Conservation (phyloP, 2,113 vertebrate genomes). For the Gymnorhina tibicen region DNA sequence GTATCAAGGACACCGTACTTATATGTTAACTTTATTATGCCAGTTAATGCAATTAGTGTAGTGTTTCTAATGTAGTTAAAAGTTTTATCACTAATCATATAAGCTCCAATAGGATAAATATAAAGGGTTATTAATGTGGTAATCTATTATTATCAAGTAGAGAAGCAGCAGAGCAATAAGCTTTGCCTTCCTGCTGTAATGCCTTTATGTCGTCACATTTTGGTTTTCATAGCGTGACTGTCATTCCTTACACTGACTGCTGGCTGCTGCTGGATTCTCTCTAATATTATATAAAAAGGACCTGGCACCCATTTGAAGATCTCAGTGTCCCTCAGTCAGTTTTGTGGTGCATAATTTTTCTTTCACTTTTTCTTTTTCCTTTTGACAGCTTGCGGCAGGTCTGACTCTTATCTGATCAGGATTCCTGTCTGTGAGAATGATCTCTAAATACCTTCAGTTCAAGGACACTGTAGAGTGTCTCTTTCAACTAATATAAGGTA, state of each 20-base stretch:
- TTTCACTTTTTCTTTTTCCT: neutral
- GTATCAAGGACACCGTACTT: constrained; percentile 39
- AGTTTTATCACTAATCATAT: constrained; percentile 45
- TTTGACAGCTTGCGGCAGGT: constrained; percentile 7
- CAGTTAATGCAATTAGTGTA: constrained; percentile 52
- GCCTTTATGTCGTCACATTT: neutral
- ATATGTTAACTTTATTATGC: neutral
- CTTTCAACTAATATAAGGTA: constrained; percentile 42
- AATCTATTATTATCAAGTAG: constrained; percentile 42
- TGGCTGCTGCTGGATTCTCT: neutral
- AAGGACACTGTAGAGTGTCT: constrained; percentile 42
- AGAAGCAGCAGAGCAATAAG: constrained; percentile 28
- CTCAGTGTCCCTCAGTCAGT: neutral
- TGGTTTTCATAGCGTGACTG: neutral
- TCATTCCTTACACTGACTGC: neutral
- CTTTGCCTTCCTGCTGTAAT: neutral
- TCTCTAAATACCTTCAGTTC: constrained; percentile 45
- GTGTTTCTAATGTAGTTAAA: constrained; percentile 41
- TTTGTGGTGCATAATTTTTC: neutral
- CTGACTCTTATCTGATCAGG: constrained; percentile 17
- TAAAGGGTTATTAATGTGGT: constrained; percentile 23
- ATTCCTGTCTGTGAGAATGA: constrained; percentile 10
- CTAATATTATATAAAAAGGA: neutral
- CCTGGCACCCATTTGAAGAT: neutral
- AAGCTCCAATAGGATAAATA: constrained; percentile 20